Conservation (phyloP, 2,888 invertebrate genomes). For the Apomyelois bistriatella region DNA sequence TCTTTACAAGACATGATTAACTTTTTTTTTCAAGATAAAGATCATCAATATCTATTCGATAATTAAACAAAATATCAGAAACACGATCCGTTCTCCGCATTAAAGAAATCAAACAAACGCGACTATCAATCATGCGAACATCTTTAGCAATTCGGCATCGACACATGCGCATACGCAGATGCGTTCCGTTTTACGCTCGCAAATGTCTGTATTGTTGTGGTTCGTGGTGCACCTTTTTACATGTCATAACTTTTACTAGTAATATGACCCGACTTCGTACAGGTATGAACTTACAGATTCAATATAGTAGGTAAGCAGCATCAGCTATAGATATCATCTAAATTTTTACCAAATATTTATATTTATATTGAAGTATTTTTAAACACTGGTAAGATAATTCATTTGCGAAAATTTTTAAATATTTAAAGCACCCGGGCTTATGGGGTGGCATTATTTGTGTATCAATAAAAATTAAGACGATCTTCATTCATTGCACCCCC, state of each 20-base stretch:
- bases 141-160: conserved; percentile 41
- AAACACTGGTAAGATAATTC: too few species aligned
- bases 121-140: conserved; percentile 58
- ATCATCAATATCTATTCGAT: conserved; percentile 34
- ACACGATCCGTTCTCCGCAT: conserved; percentile 33
- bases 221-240: background rate
- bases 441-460: conserved; percentile 14
- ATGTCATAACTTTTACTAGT: background rate
- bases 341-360: too few species aligned
- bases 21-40: conserved; percentile 21
- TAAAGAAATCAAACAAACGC: conserved; percentile 29
- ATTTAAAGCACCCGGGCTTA: background rate
- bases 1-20: background rate
- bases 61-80: conserved; percentile 30
- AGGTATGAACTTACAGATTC: background rate
- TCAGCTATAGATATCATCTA: too few species aligned
- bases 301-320: too few species aligned
- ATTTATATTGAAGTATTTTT: too few species aligned
- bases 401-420: background rate
- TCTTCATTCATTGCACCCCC: conserved; percentile 15
- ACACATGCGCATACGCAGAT: conserved; percentile 59
- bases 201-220: conserved; percentile 21
- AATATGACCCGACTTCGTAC: background rate
- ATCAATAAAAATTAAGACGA: conserved; percentile 12
- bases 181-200: conserved; percentile 38